Percentiles rank a stretch among this genome's conserved stretches.
phyloP scores from a whole-genome alignment of 2,113 vertebrate species.

The Lepidothrix coronata region DNA sequence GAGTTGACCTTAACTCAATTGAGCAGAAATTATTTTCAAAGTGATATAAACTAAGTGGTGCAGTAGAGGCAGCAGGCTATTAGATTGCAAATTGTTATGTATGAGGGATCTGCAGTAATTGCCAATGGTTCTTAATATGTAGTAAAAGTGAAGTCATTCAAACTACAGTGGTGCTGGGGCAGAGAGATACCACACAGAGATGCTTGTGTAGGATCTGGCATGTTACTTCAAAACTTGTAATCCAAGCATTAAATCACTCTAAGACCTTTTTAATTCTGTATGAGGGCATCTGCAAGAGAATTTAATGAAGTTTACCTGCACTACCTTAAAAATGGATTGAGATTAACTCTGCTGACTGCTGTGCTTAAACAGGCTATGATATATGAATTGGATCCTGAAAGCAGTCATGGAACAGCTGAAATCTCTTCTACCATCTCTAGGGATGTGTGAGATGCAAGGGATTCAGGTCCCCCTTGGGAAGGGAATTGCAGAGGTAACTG shows the following conservation, averaged over 20 bases:
- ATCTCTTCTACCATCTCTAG: not conserved
- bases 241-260: not conserved
- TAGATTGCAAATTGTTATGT: constrained; percentile 36
- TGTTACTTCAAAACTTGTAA: not conserved
- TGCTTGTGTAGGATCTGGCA: not conserved
- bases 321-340: not conserved
- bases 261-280: not conserved
- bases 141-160: not conserved
- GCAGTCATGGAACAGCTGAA: not conserved
- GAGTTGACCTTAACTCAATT: constrained; percentile 56
- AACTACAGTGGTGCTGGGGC: not conserved
- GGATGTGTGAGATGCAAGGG: accelerated
- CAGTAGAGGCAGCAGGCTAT: constrained; percentile 10
- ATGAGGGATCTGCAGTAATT: constrained; percentile 2
- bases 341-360: not conserved
- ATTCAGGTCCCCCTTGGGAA: not conserved
- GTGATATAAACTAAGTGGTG: constrained; percentile 35
- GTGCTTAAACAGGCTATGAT: not conserved
- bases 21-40: constrained; percentile 59
- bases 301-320: not conserved
- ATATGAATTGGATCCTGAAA: not conserved
- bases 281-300: not conserved
- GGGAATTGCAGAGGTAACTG: not conserved
- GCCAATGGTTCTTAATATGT: not conserved
- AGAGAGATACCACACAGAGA: not conserved